Conservation (phyloP, 2,888 invertebrate genomes). For the Eugnorisma glareosa region DNA sequence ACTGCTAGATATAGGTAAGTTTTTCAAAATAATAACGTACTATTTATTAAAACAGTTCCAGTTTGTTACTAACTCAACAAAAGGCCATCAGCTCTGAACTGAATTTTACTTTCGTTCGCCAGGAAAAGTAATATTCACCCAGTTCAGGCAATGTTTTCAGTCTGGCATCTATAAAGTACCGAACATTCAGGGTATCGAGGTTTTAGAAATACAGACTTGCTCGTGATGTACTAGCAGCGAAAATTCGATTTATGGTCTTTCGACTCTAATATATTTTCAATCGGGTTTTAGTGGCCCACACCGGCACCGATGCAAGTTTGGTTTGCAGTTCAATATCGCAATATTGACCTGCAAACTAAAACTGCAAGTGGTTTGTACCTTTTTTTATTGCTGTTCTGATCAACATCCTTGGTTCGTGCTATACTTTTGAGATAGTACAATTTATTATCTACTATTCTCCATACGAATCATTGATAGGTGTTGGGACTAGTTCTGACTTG, state of each 20-base stretch:
- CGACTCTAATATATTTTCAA: conserved; percentile 31
- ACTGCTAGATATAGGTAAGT: not conserved
- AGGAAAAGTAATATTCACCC: conserved; percentile 1
- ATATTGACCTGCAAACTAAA: not conserved
- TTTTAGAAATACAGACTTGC: conserved; percentile 26
- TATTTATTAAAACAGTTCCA: not conserved
- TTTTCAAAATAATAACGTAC: not conserved
- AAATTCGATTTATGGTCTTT: conserved; percentile 20
- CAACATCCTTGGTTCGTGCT: not conserved
- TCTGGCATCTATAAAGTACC: not conserved
- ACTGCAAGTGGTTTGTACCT: not conserved
- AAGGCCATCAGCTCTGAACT: not conserved
- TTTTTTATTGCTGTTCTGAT: not conserved
- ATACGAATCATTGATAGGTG: not conserved
- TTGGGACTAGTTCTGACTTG: not conserved
- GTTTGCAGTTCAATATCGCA: not conserved
- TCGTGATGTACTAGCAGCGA: not conserved
- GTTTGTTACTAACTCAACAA: not conserved
- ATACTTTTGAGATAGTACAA: not conserved
- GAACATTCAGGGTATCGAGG: conserved; percentile 7
- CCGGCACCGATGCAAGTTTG: not conserved
- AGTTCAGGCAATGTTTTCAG: conserved; percentile 1
- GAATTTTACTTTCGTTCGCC: conserved; percentile 9
- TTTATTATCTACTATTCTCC: not conserved
- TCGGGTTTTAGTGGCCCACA: not conserved